Evolutionary conservation across 2,888 invertebrate species (phyloP), one percentile per base, ranked within the genome.

Genomic region (Mechanitis mazaeus): DNA sequence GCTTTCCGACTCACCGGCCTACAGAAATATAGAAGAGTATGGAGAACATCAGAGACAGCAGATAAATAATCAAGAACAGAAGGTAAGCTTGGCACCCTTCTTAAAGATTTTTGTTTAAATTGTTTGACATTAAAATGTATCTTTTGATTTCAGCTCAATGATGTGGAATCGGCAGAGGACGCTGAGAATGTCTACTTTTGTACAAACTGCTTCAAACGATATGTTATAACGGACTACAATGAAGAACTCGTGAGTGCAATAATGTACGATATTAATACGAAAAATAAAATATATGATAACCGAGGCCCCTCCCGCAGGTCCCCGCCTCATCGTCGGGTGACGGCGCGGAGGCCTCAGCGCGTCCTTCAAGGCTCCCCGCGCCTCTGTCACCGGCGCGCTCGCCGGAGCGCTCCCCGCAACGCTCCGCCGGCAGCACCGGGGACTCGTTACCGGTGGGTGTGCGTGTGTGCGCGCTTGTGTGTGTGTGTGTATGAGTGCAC

Each of bases 191-290:
- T 87, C 0, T 86, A 83, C 69, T 87, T 88, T 74, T 90, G 89
- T 68, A 87, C 87, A 0, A 90, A 90, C 70, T 89, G 89, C 68
- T 90, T 88, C 76, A 87, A 86, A 70, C 77, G 83, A 74, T 89
- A 84, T 69, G 63, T 79, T 5, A 62, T 84, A 20, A 73, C 78
- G 1, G 79, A 81, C 3, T 67, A 65, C 28, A 77, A 81, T 28
- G 80, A 85, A 54, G 85, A 87, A 74, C 74, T 83, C 33, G 87
- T 87, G 68, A 81, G 85, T 80, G 9, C 9, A 9, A 42, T 9
- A 7, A 9, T 42, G 11, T 9, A 9, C 11, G 38, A 38, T 4
- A 2, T 4, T 42, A 9, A 42, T 42, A 42, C 11, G 7, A 42
- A 9, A 42, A 9, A 42, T 3, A 42, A 42, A 9, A 35, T 2